phyloP scores from a whole-genome alignment of 2,113 vertebrate genomes.

The Ailurus styani region DNA sequence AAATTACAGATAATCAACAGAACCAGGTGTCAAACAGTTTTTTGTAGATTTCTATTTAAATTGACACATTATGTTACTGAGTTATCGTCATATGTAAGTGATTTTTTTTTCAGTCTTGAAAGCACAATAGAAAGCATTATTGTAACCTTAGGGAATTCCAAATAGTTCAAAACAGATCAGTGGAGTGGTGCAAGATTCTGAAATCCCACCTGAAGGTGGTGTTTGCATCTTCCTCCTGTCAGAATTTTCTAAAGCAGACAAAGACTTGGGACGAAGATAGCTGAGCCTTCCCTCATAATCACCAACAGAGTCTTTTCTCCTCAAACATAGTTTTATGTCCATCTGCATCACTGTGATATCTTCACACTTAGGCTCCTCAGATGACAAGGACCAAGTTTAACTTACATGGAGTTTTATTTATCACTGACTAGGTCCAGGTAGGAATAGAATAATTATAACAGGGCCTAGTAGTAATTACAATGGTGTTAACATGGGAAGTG shows the following conservation, averaged over 20 bases:
- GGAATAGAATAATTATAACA: background rate
- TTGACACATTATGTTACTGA: background rate
- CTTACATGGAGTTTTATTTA: background rate
- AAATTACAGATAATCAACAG: background rate
- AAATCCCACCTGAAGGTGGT: background rate
- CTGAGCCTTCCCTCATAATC: background rate
- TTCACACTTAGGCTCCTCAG: background rate
- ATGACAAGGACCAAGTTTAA: background rate
- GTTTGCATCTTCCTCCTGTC: background rate
- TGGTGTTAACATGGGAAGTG: background rate
- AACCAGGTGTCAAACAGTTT: background rate
- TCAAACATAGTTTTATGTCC: background rate
- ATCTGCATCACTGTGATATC: no score
- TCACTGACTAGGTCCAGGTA: background rate
- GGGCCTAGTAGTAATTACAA: background rate
- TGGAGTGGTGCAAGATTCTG: background rate
- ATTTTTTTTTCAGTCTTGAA: background rate
- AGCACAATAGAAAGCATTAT: background rate
- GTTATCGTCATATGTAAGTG: background rate
- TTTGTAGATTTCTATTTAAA: background rate
- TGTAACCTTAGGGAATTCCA: background rate
- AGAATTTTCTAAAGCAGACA: background rate
- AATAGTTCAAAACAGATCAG: conserved; percentile 22
- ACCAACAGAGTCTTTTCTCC: background rate
- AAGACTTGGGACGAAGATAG: background rate